phyloP scores from a whole-genome alignment of 1,140 invertebrate genomes.

The Aleiodes sp. region DNA sequence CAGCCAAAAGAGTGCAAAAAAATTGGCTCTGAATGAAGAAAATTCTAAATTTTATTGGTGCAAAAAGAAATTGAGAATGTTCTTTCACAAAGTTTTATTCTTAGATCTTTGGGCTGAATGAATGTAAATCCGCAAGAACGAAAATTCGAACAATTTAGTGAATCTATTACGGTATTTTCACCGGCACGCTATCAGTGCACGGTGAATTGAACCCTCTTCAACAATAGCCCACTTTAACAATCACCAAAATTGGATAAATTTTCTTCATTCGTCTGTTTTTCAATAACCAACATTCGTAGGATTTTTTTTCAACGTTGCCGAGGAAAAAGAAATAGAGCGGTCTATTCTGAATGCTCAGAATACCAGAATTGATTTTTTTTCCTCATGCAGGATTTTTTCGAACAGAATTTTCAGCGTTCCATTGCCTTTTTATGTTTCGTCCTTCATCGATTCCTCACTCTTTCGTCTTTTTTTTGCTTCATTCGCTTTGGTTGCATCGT shows the following conservation, averaged over 20 bases:
- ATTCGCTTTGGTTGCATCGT: not conserved
- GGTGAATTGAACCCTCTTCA: not conserved
- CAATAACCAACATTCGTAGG: not conserved
- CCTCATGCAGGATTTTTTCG: not conserved
- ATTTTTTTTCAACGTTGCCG: not conserved
- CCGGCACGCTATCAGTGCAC: not conserved
- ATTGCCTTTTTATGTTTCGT: not conserved
- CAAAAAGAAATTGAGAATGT: no score
- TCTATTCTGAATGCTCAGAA: not conserved
- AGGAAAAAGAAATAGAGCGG: not conserved
- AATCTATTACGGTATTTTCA: not conserved
- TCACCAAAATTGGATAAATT: not conserved
- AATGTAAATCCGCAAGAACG: no score
- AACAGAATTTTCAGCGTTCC: not conserved
- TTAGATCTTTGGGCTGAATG: no score
- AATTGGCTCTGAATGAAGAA: no score
- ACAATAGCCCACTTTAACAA: not conserved
- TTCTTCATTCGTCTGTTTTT: not conserved
- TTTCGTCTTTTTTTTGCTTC: not conserved
- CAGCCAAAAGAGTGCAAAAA: no score
- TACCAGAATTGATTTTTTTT: not conserved
- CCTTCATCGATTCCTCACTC: not conserved
- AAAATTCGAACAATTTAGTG: no score
- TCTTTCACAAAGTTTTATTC: no score
- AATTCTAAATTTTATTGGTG: no score